A percentile compares a stretch with the other conserved stretches of the same genome.
Conservation (phyloP, 1,140 invertebrate genomes). For the Drosophila ambigua region DNA sequence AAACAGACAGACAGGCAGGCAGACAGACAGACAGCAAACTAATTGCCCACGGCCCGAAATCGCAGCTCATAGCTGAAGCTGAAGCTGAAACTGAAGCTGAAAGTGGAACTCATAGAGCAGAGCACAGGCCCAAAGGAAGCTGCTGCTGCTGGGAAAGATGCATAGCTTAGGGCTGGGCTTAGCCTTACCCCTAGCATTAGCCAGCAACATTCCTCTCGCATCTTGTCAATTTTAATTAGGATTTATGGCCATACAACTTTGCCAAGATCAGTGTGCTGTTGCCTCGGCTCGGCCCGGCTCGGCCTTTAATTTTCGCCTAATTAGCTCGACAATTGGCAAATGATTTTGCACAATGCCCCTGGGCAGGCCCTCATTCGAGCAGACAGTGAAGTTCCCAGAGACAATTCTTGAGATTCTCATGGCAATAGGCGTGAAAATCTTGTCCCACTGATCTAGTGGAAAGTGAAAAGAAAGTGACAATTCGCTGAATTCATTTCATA, state of each 20-base stretch:
- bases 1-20: slow-evolving; percentile 7
- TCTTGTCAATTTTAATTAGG: slow-evolving; percentile 78
- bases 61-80: no score
- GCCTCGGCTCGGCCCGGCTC: no score
- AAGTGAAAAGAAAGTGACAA: slow-evolving; percentile 40
- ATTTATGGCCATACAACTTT: slow-evolving; percentile 66
- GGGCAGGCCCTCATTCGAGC: no score
- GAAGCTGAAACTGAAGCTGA: no score
- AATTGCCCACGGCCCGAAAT: slow-evolving; percentile 41
- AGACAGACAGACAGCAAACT: slow-evolving; percentile 20
- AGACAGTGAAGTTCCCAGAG: no score
- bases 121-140: no score
- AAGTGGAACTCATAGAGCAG: slow-evolving; percentile 1
- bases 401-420: not conserved
- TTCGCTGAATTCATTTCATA: slow-evolving; percentile 3
- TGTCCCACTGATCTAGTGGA: slow-evolving; percentile 39
- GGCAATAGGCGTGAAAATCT: slow-evolving; percentile 20
- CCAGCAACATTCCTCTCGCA: slow-evolving; percentile 10
- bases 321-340: slow-evolving; percentile 77
- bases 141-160: no score
- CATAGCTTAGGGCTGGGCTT: no score
- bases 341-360: slow-evolving; percentile 60
- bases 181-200: no score
- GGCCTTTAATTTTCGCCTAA: slow-evolving; percentile 44
- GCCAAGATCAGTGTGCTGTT: not conserved